A percentile compares a stretch with the other conserved stretches of the same genome.
Evolutionary conservation across 2,113 vertebrate species (phyloP).

Genomic region (Ia io): DNA sequence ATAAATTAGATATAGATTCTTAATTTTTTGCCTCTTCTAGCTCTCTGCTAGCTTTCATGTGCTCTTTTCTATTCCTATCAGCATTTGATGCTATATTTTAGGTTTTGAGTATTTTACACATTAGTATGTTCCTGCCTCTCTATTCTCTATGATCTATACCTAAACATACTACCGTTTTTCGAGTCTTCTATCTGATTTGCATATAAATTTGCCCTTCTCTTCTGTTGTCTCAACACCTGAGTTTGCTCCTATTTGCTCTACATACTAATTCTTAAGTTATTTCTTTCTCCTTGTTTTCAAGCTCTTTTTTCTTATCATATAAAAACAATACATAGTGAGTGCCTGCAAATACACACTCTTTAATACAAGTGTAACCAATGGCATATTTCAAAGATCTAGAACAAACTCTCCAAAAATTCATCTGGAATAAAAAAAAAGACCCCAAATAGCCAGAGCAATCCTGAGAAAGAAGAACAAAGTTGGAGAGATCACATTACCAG

Average conservation of each 20-base stretch:
- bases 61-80: neutral
- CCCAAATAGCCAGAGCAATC: too few relatives aligned
- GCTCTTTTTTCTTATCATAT: neutral
- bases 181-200: neutral
- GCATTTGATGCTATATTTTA: neutral
- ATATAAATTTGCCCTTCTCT: neutral
- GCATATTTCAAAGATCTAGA: too few relatives aligned
- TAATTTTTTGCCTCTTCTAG: neutral
- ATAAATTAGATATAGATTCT: neutral
- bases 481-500: too few relatives aligned
- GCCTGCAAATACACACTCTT: neutral
- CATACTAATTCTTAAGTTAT: neutral
- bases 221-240: neutral
- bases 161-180: neutral
- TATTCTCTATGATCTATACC: neutral
- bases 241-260: neutral
- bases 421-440: too few relatives aligned
- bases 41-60: neutral
- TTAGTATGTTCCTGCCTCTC: neutral
- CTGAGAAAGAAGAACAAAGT: too few relatives aligned
- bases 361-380: neutral
- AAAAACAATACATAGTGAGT: neutral
- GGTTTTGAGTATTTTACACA: neutral
- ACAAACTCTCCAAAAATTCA: too few relatives aligned
- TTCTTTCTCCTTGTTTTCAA: constrained; percentile 21